Percentiles rank a stretch among this genome's conserved stretches.
phyloP scores from a whole-genome alignment of 2,113 vertebrate genomes.

The Pachycephala philippinensis region DNA sequence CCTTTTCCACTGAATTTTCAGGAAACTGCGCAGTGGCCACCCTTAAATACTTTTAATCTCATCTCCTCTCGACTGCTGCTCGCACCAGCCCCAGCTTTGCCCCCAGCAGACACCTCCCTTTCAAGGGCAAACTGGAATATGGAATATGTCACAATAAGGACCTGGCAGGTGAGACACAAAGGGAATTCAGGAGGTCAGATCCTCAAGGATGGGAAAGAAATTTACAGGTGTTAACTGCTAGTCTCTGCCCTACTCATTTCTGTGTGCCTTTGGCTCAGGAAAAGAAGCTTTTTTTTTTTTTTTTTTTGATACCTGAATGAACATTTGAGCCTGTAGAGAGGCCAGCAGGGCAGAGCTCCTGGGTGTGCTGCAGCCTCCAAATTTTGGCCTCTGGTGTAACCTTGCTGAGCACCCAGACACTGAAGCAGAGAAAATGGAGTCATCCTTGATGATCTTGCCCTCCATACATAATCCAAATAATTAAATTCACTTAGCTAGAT shows the following conservation, averaged over 20 bases:
- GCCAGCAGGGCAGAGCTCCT: not conserved
- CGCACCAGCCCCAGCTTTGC: not conserved
- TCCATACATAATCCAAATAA: constrained; percentile 21
- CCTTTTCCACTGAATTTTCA: not conserved
- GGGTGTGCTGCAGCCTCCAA: not conserved
- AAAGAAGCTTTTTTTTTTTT: not conserved
- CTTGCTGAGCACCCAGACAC: not conserved
- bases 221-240: not conserved
- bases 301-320: not conserved
- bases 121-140: not conserved
- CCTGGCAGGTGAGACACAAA: not conserved
- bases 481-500: constrained; percentile 48
- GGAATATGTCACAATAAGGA: not conserved
- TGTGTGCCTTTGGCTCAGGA: not conserved
- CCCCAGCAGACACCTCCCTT: not conserved
- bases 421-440: not conserved
- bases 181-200: not conserved
- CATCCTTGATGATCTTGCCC: not conserved
- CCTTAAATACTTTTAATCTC: not conserved
- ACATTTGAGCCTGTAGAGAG: not conserved
- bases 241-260: not conserved
- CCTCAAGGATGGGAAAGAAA: not conserved
- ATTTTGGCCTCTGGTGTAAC: not conserved
- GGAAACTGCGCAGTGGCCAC: not conserved
- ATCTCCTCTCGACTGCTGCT: not conserved